Base-by-base conservation (phyloP, 2,888 invertebrate genomes). In the Acrobasis repandana region DNA sequence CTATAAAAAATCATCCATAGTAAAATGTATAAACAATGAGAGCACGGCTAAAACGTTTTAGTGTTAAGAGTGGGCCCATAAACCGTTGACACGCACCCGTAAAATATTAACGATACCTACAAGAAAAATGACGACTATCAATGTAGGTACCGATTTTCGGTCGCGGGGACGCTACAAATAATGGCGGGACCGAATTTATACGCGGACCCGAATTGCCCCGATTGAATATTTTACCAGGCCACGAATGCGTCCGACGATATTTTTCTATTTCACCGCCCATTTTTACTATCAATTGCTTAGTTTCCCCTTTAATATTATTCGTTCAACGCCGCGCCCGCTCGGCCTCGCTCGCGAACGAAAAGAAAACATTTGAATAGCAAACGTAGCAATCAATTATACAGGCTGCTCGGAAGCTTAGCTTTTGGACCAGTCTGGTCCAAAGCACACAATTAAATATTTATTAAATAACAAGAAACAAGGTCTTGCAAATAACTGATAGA, bases 21-120 rank as follows among this genome's bases (percentile, higher is more conserved):
- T 90, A 89, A 91, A 91, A 90, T 86, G 87, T 88, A 91, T 90
- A 90, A 91, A 91, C 91, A 91, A 91, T 89, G 89, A 88, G 89
- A 89, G 86, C 83, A 85, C 79, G 86, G 83, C 87, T 85, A 87
- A 91, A 91, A 89, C 90, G 90, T 88, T 91, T 92, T 89, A 92
- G 91, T 90, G 90, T 89, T 88, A 87, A 90, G 90, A 90, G 90
- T 90, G 87, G 86, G 85, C 80, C 84, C 89, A 89, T 91, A 90
- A 91, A 91, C 84, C 85, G 88, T 85, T 85, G 91, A 89, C 90
- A 92, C 91, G 90, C 90, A 90, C 89, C 85, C 85, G 86, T 92
- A 88, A 91, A 91, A 90, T 91, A 91, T 92, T 90, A 90, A 92
- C 90, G 90, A 91, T 88, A 85, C 83, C 84, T 86, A 86, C 86